Percentiles rank a stretch among this genome's conserved stretches.
phyloP scores from a whole-genome alignment of 2,113 vertebrate species.

The Pyrgilauda ruficollis region DNA sequence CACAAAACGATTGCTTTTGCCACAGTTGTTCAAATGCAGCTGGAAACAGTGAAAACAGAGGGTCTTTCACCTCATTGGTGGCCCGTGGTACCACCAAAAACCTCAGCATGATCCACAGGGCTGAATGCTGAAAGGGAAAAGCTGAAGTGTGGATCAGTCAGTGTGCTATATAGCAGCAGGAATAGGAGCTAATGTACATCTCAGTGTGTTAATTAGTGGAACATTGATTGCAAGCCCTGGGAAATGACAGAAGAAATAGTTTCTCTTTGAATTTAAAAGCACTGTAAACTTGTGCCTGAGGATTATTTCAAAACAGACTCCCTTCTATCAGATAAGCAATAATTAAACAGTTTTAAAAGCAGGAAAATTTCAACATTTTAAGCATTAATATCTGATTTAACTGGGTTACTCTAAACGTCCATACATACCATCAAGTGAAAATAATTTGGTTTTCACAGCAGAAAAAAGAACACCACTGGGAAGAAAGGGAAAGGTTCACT shows the following conservation, averaged over 20 bases:
- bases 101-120: neutral
- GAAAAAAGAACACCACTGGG: neutral
- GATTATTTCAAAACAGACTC: neutral
- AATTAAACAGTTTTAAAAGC: neutral
- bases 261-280: conserved; percentile 5
- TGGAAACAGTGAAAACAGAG: neutral
- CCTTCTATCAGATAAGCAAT: neutral
- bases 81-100: fast-evolving
- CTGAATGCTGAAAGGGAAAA: neutral
- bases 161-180: neutral
- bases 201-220: neutral
- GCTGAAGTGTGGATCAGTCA: neutral
- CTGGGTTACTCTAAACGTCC: neutral
- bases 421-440: neutral
- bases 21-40: neutral
- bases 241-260: neutral
- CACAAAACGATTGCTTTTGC: neutral
- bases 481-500: neutral
- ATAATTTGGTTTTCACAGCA: neutral
- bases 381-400: neutral
- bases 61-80: neutral
- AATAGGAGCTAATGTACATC: neutral
- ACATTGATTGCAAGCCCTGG: neutral
- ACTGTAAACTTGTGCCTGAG: neutral
- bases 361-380: neutral